These are phyloP conservation scores for Glaucomys volans DNA, from an alignment of 2,113 vertebrate genomes.

Conservation along the genomic window DNA sequence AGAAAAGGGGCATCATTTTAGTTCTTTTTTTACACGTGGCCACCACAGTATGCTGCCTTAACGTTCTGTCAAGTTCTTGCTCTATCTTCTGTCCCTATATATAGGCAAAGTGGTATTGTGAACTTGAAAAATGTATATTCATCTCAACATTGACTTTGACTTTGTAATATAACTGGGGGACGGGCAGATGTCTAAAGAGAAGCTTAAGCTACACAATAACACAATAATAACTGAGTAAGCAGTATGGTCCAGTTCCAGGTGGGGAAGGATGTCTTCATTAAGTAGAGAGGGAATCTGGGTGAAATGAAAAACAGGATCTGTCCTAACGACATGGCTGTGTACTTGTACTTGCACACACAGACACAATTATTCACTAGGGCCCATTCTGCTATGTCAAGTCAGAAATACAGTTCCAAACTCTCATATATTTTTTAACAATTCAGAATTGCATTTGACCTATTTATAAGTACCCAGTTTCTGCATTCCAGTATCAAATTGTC, in stretches of 20 bases:
- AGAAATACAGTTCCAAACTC: not conserved
- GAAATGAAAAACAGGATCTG: not conserved
- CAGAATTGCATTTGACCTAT: not conserved
- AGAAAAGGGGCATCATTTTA: not conserved
- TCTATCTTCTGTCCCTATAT: not conserved
- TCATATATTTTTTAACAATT: not conserved
- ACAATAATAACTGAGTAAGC: not conserved
- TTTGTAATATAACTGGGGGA: not conserved
- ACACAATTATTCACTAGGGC: not conserved
- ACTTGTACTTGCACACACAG: not conserved
- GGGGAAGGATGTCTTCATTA: not conserved
- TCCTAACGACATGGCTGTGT: not conserved
- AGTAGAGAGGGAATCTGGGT: not conserved
- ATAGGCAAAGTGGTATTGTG: not conserved
- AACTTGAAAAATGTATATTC: not conserved
- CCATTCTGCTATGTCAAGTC: not conserved
- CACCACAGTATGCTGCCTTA: not conserved
- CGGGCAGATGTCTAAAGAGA: not conserved
- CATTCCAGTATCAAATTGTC: not conserved
- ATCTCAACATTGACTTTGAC: not conserved
- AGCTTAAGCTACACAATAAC: no score
- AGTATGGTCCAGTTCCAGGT: not conserved
- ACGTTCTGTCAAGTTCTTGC: not conserved
- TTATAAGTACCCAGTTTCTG: not conserved
- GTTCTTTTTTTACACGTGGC: not conserved